Evolutionary conservation across 2,888 invertebrate genomes (phyloP), one percentile per base, ranked within the genome.

Genomic region (Drosophila eohydei): DNA sequence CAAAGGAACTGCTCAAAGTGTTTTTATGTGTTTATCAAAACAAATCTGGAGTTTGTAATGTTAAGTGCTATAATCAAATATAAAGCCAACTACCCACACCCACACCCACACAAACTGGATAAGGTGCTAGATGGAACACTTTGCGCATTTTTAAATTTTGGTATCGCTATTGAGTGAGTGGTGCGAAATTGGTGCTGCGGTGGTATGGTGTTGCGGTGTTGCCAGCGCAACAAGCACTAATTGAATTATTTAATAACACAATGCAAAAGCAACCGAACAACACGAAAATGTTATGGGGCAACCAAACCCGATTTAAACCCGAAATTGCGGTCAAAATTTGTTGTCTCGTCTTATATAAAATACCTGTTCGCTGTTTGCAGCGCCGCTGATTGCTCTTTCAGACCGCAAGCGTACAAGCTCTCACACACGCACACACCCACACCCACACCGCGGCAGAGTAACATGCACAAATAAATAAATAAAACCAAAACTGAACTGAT

Each of bases 321-420:
- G 71, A 73, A 74, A 81, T 83, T 81, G 78, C 81, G 73, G 79
- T 76, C 74, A 72, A 81, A 74, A 74, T 67, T 82, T 41, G 67
- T 58, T 73, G 78, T 78, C 59, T 61, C 67, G 72, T 74, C 78
- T 89, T 86, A 88, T 74, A 77, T 88, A 89, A 86, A 89, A 88
- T 85, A 85, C 86, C 86, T 63, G 86, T 88, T 89, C 65, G 59
- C 55, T 46, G 48, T 63, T 62, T 70, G 69, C 63, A 54, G 55
- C 55, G 30, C 59, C 52, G 63, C 46, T 60, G 70, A 63, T 59
- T 65, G 74, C 74, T 46, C 36, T 63, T 69, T 75, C 69, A 65
- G 44, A 72, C 70, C 67, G 54, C 80, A 75, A 74, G 64, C 48
- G 60, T 40, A 52, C 60, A 58, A 52, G 67, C 40, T 21, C 32